Conservation (phyloP, 1,140 invertebrate genomes). For the Pseudomyrmex dendroicus region DNA sequence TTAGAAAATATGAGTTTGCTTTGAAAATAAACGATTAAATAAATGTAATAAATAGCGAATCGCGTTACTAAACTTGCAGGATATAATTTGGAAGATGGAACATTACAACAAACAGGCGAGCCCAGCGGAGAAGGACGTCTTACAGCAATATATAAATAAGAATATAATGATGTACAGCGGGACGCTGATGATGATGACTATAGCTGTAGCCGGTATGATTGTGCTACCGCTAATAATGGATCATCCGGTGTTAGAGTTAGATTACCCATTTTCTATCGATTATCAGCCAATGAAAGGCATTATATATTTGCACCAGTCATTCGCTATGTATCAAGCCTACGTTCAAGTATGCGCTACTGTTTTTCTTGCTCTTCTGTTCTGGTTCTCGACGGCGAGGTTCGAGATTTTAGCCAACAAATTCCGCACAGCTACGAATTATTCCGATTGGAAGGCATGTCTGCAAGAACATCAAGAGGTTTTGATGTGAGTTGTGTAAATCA, state of each 20-base stretch:
- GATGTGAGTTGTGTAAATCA: background rate
- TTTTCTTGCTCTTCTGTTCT: constrained; percentile 14
- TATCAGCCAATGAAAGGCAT: background rate
- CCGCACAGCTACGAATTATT: background rate
- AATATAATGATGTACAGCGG: background rate
- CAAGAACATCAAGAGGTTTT: constrained; percentile 5
- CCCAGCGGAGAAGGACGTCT: background rate
- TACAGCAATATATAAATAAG: constrained; percentile 6
- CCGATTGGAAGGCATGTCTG: background rate
- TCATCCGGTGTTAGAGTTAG: background rate
- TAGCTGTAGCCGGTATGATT: background rate
- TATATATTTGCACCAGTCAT: background rate
- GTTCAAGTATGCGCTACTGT: background rate
- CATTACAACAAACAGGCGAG: background rate
- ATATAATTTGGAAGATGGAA: constrained; percentile 8
- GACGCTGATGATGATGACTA: background rate
- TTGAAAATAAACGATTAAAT: no score
- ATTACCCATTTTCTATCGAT: background rate
- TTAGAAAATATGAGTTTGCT: no score
- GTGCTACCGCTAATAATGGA: background rate
- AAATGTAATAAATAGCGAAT: no score
- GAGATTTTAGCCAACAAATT: constrained; percentile 1
- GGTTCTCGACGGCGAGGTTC: background rate
- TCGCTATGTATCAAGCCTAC: background rate
- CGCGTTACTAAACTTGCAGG: background rate